Conservation (phyloP, 2,113 vertebrate species). For the Clarias gariepinus region DNA sequence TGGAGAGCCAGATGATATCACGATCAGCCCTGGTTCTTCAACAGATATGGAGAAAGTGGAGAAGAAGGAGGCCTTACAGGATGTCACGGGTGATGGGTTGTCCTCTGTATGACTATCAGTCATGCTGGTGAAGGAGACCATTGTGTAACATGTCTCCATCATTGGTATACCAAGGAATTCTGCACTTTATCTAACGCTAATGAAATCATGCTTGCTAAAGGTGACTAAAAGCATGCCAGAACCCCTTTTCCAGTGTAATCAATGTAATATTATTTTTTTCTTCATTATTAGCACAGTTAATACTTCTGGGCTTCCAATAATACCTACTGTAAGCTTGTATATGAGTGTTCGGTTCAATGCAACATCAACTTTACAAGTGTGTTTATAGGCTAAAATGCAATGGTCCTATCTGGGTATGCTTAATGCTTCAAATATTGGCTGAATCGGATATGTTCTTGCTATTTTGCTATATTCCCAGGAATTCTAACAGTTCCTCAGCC, state of each 20-base stretch:
- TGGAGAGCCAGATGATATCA: constrained; percentile 74
- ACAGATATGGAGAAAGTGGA: constrained; percentile 77
- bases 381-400: neutral
- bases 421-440: neutral
- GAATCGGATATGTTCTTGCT: neutral
- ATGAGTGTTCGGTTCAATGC: neutral
- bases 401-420: neutral
- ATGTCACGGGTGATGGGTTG: constrained; percentile 79
- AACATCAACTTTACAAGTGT: no score
- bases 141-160: constrained; percentile 56
- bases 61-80: constrained; percentile 75
- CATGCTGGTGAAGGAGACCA: constrained; percentile 74
- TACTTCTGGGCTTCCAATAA: neutral
- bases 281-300: neutral
- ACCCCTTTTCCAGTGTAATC: neutral
- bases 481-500: neutral
- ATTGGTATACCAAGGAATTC: neutral
- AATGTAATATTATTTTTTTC: neutral
- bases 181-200: constrained; percentile 14
- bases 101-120: constrained; percentile 86
- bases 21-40: constrained; percentile 77
- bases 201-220: neutral
- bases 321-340: neutral
- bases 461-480: neutral
- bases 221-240: neutral